A percentile compares a stretch with the other conserved stretches of the same genome.
Conservation (phyloP, 2,113 vertebrate genomes). For the Ellobius talpinus region DNA sequence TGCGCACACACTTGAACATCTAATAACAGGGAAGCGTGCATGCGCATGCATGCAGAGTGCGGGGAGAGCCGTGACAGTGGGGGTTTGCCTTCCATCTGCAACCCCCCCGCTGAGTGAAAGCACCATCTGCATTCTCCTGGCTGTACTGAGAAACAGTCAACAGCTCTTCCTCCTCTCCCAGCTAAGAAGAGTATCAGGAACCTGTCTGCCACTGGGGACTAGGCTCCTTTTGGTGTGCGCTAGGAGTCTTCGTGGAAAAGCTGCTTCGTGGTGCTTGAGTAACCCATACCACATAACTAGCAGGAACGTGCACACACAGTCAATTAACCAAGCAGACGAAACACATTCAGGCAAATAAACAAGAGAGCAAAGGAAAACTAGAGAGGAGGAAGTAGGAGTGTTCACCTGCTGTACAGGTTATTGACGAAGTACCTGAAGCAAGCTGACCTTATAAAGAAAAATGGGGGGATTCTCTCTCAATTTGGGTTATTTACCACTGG, state of each 20-base stretch:
- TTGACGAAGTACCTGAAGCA: background rate
- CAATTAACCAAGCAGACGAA: background rate
- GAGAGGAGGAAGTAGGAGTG: too few relatives aligned
- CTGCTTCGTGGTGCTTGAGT: background rate
- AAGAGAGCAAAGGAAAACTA: background rate
- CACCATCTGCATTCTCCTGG: constrained; percentile 48
- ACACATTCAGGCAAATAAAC: background rate
- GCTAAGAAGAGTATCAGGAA: background rate
- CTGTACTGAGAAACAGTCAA: constrained; percentile 37
- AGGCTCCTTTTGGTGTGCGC: constrained; percentile 5
- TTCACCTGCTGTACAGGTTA: background rate
- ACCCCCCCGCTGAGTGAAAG: constrained; percentile 50
- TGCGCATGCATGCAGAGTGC: constrained; percentile 15
- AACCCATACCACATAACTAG: background rate
- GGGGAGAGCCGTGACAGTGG: background rate
- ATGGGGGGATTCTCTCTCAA: background rate
- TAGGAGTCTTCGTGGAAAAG: constrained; percentile 59
- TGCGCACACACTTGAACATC: background rate
- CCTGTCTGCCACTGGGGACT: background rate
- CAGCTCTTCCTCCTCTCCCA: background rate
- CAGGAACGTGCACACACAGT: background rate
- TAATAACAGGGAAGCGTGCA: background rate
- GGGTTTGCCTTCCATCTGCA: constrained; percentile 61
- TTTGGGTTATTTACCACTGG: background rate
- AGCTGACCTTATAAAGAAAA: background rate